Evolutionary conservation across 2,888 invertebrate species (phyloP), one percentile per base, ranked within the genome.

Genomic region (Aphrophora alni): DNA sequence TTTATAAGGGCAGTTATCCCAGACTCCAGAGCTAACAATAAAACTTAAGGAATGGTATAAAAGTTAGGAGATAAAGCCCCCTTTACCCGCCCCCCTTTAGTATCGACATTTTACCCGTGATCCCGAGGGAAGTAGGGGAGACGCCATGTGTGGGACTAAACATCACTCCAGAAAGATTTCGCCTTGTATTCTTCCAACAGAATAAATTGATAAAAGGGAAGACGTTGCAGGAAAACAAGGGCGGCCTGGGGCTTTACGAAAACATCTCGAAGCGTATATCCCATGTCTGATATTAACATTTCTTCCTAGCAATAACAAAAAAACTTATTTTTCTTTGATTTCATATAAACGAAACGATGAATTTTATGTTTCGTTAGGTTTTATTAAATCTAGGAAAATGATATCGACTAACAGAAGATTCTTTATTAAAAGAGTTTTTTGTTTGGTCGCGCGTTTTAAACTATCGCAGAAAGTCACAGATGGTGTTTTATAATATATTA

Each of bases 1-100:
- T 75, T 75, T 75, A 75, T 75, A 77, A 70, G 77, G 77, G 77
- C 38, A 77, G 77, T 77, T 71, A 77, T 70, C 33, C 71, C 7
- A 24, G 21, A 59, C 59, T 44, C 44, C 33, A 10, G 33, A 12
- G 68, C 26, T 69, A 4, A 28, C 76, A 24, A 70, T 71, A 71
- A 69, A 71, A 73, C 59, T 78, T 24, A 73, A 51, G 26, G 78
- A 59, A 59, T 21, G 59, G 59, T 21, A 59, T 59, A 59, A 59
- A 59, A 59, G 59, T 59, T 21, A 10, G 59, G 21, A 44, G 44
- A 44, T 17, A 44, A 17, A 44, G 12, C 44, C 21, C 59, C 59
- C 5, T n/a, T n/a, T 14, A 21, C 59, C 59, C 59, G 1, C 21
- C n/a, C 59, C 21, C n/a, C 59, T 59, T 21, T 21, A 21, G n/a